Evolutionary conservation across 2,797 vertebrate genomes (phyloP), one percentile per base, ranked within the genome.

Genomic region (Myotis findleyi): DNA sequence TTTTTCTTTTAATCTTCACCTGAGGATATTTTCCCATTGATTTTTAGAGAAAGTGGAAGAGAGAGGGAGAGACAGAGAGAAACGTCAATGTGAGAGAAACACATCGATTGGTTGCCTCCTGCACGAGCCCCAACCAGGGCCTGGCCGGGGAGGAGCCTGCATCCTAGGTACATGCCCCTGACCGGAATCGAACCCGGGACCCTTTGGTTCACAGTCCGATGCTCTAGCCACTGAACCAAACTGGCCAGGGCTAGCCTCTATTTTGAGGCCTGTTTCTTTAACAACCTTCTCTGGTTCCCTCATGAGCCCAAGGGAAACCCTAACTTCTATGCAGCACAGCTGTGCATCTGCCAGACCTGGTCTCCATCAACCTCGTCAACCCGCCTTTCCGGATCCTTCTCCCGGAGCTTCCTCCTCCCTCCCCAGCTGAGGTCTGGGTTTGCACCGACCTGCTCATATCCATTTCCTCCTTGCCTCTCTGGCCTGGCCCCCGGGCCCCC

Each of bases 121-220:
- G 12, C 57, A 62, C 3, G 2, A 30, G 25, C 59, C 59, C 12
- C 2, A 27, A 27, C 9, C 57, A 59, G 57, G 3, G 57, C 23
- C 10, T 59, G 57, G 8, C 12, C 12, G 2, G 57, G 12, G 25
- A 27, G 25, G 57, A 6, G 57, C 5, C 57, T 30, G 25, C 25
- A 30, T 27, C 57, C 57, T 27, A 5, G 57, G 57, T 27, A 30
- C 57, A 30, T 14, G 25, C 57, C 25, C 25, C 25, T 30, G 25
- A 62, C 12, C 2, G 0, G 59, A 62, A 62, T 14, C 2, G 27
- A 62, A 62, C 59, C 27, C 12, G 1, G 59, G 12, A 62, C 59
- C 27, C 27, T 30, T 30, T 6, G 12, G 12, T 14, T 14, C 27
- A 1, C 12, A 30, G 12, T 14, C 12, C 0, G 12, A 27, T 6